Conservation (phyloP, 2,797 vertebrate genomes). For the Etheostoma nigrum region DNA sequence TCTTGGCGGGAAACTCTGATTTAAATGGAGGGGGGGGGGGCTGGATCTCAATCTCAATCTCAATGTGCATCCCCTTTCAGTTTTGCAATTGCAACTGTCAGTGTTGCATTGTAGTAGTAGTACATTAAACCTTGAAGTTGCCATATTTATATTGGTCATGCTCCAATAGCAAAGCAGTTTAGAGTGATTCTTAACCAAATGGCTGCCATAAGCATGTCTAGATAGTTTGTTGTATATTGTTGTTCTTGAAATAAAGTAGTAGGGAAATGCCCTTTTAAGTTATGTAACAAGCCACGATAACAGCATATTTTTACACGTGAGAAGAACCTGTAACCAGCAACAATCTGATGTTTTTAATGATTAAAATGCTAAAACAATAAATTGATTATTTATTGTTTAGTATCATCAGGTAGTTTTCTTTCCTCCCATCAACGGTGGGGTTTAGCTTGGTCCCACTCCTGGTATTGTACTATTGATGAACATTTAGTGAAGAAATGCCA, state of each 20-base stretch:
- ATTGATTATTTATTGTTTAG: neutral
- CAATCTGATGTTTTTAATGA: neutral
- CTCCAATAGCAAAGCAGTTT: neutral
- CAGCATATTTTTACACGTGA: neutral
- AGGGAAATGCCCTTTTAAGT: neutral
- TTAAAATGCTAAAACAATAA: neutral
- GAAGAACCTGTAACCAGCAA: neutral
- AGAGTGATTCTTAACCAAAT: neutral
- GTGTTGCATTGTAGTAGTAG: conserved; percentile 3
- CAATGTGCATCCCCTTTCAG: conserved; percentile 12
- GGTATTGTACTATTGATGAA: neutral
- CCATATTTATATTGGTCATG: neutral
- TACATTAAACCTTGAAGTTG: neutral
- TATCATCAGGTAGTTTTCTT: no score
- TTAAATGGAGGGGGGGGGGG: neutral
- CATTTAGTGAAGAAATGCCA: neutral
- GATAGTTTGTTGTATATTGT: neutral
- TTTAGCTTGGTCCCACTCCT: no score
- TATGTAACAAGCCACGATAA: neutral
- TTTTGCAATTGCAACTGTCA: conserved; percentile 35
- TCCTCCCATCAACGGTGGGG: no score
- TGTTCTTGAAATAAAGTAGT: neutral
- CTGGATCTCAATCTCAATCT: neutral
- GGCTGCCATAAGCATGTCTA: neutral
- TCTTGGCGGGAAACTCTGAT: neutral